Evolutionary conservation across 2,888 invertebrate genomes (phyloP).

Genomic region (Drosophila atripex): DNA sequence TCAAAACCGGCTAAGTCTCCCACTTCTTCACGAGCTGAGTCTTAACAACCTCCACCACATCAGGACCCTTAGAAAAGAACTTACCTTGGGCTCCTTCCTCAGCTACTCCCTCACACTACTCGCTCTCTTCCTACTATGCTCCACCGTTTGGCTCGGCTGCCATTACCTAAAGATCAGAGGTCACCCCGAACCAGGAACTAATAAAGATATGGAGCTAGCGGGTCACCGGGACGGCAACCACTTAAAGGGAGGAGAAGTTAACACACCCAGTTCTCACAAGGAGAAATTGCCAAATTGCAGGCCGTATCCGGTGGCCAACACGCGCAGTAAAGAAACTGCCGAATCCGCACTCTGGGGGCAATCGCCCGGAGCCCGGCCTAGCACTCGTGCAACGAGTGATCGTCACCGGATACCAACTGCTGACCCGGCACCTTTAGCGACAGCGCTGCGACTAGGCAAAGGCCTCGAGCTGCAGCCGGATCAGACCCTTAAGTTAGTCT

Average conservation of each 20-base stretch:
- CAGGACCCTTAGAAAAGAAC: conserved; percentile 1
- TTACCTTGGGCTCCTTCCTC: not conserved
- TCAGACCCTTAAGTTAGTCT: too few relatives aligned
- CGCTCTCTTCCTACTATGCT: not conserved
- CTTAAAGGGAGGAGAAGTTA: not conserved
- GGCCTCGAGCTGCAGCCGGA: too few relatives aligned
- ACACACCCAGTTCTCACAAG: not conserved
- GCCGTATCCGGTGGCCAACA: too few relatives aligned
- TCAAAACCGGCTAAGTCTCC: not conserved
- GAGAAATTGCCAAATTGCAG: not conserved
- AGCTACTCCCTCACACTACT: not conserved
- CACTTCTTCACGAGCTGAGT: too few relatives aligned
- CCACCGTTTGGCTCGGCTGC: not conserved
- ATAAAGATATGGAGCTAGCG: not conserved
- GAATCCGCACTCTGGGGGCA: too few relatives aligned
- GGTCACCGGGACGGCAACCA: conserved; percentile 1
- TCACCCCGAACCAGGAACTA: not conserved
- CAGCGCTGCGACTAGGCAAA: too few relatives aligned
- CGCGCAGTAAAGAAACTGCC: too few relatives aligned
- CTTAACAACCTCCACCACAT: too few relatives aligned
- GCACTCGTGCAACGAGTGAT: too few relatives aligned
- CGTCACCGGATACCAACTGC: too few relatives aligned
- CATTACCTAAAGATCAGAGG: not conserved
- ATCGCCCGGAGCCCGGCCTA: too few relatives aligned
- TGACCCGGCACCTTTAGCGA: too few relatives aligned